phyloP scores from a whole-genome alignment of 1,140 invertebrate species.

The Leptopilina boulardi region DNA sequence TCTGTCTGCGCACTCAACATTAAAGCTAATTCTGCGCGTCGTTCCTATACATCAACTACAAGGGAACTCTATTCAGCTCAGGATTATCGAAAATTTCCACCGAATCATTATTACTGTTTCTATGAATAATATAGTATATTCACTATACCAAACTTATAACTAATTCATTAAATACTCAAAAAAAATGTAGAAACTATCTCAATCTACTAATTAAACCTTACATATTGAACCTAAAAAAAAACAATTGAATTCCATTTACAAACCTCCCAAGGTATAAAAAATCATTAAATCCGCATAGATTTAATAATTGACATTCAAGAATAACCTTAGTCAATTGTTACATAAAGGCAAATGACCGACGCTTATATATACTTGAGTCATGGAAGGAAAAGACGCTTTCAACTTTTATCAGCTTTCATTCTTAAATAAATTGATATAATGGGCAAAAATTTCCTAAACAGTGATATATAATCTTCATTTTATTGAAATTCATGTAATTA shows the following conservation, averaged over 20 bases:
- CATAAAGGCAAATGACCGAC: not conserved
- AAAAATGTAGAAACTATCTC: no score
- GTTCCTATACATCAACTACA: not conserved
- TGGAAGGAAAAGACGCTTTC: not conserved
- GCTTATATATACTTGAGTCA: not conserved
- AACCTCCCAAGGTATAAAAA: no score
- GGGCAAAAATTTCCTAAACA: not conserved
- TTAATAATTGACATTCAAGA: not conserved
- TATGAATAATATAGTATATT: no score
- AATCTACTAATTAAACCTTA: no score
- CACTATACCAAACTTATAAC: no score
- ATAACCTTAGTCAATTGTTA: not conserved
- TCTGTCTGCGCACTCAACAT: not conserved
- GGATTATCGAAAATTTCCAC: no score
- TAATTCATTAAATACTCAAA: no score
- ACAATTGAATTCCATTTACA: no score
- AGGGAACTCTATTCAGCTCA: no score
- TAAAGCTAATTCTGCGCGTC: conserved; percentile 23
- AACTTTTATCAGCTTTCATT: not conserved
- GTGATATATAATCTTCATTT: not conserved
- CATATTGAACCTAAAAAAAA: no score
- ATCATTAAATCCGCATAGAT: no score
- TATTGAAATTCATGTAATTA: not conserved
- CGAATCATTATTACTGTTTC: no score
- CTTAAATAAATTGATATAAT: not conserved